Percentiles rank a stretch among this genome's conserved stretches.
Evolutionary conservation across 2,888 invertebrate species (phyloP).

Genomic region (Nezara viridula): DNA sequence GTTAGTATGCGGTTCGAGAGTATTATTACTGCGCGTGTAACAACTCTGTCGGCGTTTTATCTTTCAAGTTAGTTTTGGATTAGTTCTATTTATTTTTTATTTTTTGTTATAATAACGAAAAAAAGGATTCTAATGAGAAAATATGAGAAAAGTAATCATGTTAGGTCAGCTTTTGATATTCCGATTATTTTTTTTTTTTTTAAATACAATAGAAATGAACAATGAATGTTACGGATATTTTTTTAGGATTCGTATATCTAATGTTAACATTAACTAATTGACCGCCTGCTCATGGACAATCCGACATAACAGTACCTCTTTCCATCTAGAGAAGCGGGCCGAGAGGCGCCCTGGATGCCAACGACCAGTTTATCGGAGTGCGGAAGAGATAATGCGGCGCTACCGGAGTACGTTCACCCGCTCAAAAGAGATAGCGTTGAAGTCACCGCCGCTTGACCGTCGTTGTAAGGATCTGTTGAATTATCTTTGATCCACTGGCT

Average conservation of each 20-base stretch:
- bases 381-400: conserved; percentile 31
- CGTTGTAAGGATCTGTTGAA: neutral
- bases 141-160: too few species aligned
- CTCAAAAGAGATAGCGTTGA: neutral
- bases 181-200: too few species aligned
- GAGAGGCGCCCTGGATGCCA: neutral
- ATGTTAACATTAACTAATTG: neutral
- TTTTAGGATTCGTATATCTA: too few species aligned
- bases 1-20: neutral
- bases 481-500: neutral
- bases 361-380: conserved; percentile 20
- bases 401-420: conserved; percentile 28
- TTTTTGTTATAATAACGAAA: too few species aligned
- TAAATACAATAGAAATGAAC: too few species aligned
- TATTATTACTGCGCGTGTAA: neutral
- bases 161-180: too few species aligned
- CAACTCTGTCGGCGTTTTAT: too few species aligned
- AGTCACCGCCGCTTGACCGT: neutral
- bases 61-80: too few species aligned
- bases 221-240: too few species aligned
- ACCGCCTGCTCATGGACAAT: neutral
- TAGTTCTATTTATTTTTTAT: too few species aligned
- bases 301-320: neutral
- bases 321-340: neutral
- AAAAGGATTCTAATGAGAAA: too few species aligned